phyloP scores from a whole-genome alignment of 2,113 vertebrate genomes.

The Dipodomys stephensi region DNA sequence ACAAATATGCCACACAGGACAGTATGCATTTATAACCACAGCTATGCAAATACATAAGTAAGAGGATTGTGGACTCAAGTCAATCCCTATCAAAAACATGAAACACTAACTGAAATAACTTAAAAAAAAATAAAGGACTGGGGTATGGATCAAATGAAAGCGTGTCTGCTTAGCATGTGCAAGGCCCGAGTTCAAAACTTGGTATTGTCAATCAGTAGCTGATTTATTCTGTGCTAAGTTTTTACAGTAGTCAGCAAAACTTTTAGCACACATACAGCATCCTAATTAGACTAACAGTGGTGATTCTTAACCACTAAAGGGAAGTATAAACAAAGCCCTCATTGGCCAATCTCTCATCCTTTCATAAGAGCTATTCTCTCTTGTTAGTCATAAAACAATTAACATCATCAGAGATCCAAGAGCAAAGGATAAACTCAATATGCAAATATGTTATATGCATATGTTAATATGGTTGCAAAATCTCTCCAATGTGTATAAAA shows the following conservation, averaged over 20 bases:
- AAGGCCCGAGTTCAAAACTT: too few relatives aligned
- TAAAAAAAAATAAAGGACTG: too few relatives aligned
- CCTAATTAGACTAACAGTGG: constrained; percentile 13
- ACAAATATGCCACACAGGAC: too few relatives aligned
- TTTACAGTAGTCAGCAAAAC: background rate
- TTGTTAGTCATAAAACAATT: constrained; percentile 47
- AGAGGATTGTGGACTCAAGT: too few relatives aligned
- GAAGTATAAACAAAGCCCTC: background rate
- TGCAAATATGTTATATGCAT: background rate
- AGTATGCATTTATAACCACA: too few relatives aligned
- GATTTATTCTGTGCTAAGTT: background rate
- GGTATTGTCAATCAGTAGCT: too few relatives aligned
- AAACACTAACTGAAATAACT: too few relatives aligned
- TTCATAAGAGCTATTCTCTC: constrained; percentile 36
- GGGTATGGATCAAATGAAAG: too few relatives aligned
- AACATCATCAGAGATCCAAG: constrained; percentile 12
- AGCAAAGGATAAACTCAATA: constrained; percentile 3
- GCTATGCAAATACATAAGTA: too few relatives aligned
- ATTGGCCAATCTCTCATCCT: constrained; percentile 15
- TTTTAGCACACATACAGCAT: background rate
- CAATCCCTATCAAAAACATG: too few relatives aligned
- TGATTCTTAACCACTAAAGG: constrained; percentile 20
- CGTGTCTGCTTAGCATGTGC: too few relatives aligned
- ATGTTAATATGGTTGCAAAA: constrained; percentile 49
- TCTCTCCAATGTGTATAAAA: background rate